Evolutionary conservation across 2,113 vertebrate species (phyloP), one percentile per base, ranked within the genome.

Genomic region (Lasiurus cinereus): DNA sequence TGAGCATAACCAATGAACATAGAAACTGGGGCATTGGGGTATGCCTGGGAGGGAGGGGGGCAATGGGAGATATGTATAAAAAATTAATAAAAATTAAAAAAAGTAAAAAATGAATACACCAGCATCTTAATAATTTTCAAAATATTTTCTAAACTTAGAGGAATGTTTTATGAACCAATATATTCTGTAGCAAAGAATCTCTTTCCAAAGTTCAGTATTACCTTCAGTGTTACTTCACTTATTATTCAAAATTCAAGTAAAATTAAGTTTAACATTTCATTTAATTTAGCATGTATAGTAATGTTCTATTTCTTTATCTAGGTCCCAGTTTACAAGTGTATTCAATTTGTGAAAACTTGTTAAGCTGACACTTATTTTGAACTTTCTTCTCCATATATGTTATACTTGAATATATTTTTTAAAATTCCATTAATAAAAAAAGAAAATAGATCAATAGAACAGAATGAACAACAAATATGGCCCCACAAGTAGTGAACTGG

Each of bases 341-440:
- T 85, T 95, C 72, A 88, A 18, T 92, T 82, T 90, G 77, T 79
- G 79, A 87, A 92, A 74, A 83, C 73, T 21, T 90, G 36, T 76
- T 74, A 92, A 73, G 19, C 80, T 76, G 19, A 90, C 15, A 73
- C 9, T 54, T 87, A 79, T 6, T 50, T 52, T 62, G 77, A 93
- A 73, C 21, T 67, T 88, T 91, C 83, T 80, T 92, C 62, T 88
- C 43, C 50, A 67, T 74, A 54, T 48, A 72, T 86, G 22, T 90
- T 94, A 80, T 70, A 36, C 43, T 76, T 91, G 33, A 93, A 88
- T 90, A 84, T 14, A 46, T 48, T 64, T 88, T 84, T 82, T 15
- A 11, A 91, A 96, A 88, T 84, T 85, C 19, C 64, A 69, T 86
- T 88, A 48, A 74, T 73, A 43, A 8, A 73, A 78, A 76, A 73